Base-by-base conservation (phyloP, 1,140 invertebrate genomes). In the Tribolium madens region DNA sequence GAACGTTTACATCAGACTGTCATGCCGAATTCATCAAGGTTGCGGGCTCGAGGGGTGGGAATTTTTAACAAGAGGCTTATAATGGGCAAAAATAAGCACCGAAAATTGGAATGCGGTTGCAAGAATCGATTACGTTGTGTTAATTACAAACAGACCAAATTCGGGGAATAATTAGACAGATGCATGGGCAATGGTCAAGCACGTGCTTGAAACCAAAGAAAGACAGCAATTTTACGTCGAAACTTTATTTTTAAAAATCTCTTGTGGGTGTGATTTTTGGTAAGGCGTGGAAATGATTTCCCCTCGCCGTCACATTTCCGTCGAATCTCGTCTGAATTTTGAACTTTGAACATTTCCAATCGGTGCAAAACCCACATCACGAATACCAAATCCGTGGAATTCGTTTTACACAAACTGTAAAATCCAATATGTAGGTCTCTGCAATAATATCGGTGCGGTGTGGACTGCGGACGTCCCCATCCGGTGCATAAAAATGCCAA, bases 1-100 rank as follows among this genome's bases (percentile, higher is more conserved):
- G 26, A 17, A 26, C 17, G 21, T 26, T 4, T 26, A 26, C 21
- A 26, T 26, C 7, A 12, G 50, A 10, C 53, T 60, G 53, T 60
- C 53, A 60, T 21, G 53, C 53, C 17, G 26, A 60, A 60, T 60
- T 17, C 53, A 60, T 60, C 53, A 60, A 47, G 46, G n/a, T 60
- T 52, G n/a, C 15, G 17, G 18, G 17, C 52, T 12, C 4, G 53
- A 60, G 21, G 21, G 21, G 6, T 26, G 21, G 21, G 21, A 26
- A 26, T 26, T 26, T 26, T 26, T n/a, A n/a, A 26, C 21, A 26
- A 14, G 46, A 3, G 46, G 2, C n/a, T n/a, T n/a, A n/a, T n/a
- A n/a, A n/a, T n/a, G n/a, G n/a, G n/a, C n/a, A n/a, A n/a, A n/a
- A n/a, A n/a, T n/a, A n/a, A n/a, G n/a, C n/a, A n/a, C n/a, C n/a